Percentiles rank a stretch among this genome's conserved stretches.
These are phyloP conservation scores for Spodoptera exigua DNA, from an alignment of 2,888 invertebrate genomes.

Conservation along the genomic window DNA sequence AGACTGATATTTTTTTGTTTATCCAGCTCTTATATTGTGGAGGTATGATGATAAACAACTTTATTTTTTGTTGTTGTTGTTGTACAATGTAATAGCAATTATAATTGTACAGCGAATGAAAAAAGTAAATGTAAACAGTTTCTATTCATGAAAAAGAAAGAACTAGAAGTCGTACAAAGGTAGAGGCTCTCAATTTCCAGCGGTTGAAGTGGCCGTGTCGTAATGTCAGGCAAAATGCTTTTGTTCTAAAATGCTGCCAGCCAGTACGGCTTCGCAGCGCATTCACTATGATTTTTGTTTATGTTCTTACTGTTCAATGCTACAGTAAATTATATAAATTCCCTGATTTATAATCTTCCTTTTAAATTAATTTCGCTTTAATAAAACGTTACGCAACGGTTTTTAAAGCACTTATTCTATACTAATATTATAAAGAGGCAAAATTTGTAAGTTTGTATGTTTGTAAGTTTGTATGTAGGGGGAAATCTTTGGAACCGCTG, in stretches of 20 bases:
- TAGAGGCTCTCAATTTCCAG: constrained; percentile 5
- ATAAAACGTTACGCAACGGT: too few relatives aligned
- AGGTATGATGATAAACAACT: neutral
- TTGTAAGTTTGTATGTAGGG: too few relatives aligned
- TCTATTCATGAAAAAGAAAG: neutral
- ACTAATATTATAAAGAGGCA: too few relatives aligned
- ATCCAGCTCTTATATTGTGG: neutral
- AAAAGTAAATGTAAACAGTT: neutral
- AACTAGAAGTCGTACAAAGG: constrained; percentile 3
- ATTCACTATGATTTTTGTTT: constrained; percentile 10
- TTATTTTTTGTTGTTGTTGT: neutral
- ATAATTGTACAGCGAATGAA: too few relatives aligned
- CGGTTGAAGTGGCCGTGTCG: constrained; percentile 6
- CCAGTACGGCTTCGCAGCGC: constrained; percentile 2
- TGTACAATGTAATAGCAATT: too few relatives aligned
- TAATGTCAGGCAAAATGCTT: constrained; percentile 27
- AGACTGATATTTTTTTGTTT: neutral
- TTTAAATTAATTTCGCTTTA: too few relatives aligned
- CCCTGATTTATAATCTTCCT: too few relatives aligned
- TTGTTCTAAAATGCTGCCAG: constrained; percentile 19
- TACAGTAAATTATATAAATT: constrained; percentile 10
- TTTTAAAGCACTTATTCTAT: too few relatives aligned
- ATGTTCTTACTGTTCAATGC: neutral
- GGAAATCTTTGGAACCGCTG: too few relatives aligned
- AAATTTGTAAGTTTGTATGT: too few relatives aligned